Percentiles rank a stretch among this genome's conserved stretches.
phyloP scores from a whole-genome alignment of 2,888 invertebrate genomes.

The Lissonota sp. region DNA sequence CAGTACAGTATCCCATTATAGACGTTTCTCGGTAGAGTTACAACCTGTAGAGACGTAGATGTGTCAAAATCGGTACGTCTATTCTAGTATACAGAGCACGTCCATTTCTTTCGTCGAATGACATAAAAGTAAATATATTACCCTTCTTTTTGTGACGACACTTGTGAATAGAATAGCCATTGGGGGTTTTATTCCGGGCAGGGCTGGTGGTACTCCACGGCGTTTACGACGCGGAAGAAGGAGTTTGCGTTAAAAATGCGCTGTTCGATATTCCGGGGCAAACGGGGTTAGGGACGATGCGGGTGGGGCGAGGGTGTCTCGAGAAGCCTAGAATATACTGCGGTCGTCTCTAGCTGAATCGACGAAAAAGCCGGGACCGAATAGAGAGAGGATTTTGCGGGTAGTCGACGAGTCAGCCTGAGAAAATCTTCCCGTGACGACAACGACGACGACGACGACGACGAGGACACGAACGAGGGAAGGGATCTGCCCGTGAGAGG shows the following conservation, averaged over 20 bases:
- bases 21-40: too few relatives aligned
- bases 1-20: too few relatives aligned
- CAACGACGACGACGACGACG: slow-evolving; percentile 7
- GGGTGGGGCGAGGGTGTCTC: slow-evolving; percentile 30
- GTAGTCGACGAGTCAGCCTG: slow-evolving; percentile 20
- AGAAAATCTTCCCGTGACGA: slow-evolving; percentile 32
- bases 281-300: not conserved
- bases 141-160: not conserved
- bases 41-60: too few relatives aligned
- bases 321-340: slow-evolving; percentile 59
- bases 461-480: not conserved
- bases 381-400: slow-evolving; percentile 14
- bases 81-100: too few relatives aligned
- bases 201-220: too few relatives aligned
- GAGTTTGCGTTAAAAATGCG: slow-evolving; percentile 40
- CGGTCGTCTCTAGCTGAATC: slow-evolving; percentile 49
- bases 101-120: not conserved
- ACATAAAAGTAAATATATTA: not conserved
- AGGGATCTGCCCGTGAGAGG: slow-evolving; percentile 34
- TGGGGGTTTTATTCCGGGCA: not conserved
- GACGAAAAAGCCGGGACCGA: slow-evolving; percentile 51
- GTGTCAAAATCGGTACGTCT: too few relatives aligned
- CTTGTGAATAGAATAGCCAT: slow-evolving; percentile 1
- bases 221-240: not conserved
- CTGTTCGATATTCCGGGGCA: slow-evolving; percentile 49